phyloP scores from a whole-genome alignment of 2,797 vertebrate species.

The Intellagama lesueurii region DNA sequence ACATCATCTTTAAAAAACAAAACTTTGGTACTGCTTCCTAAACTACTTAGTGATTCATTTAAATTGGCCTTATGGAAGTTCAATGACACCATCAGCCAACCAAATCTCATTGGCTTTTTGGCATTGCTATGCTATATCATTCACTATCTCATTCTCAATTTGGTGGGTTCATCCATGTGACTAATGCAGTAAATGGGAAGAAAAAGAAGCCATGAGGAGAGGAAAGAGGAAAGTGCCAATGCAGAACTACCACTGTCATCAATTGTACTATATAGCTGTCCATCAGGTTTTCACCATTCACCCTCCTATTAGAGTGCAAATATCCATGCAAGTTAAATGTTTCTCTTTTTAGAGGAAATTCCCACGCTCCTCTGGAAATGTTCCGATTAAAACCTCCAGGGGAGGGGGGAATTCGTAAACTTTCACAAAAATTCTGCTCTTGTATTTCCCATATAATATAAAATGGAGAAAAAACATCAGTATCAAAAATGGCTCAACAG shows the following conservation, averaged over 20 bases:
- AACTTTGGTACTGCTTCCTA: neutral
- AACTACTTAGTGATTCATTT: neutral
- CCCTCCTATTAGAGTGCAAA: too few relatives aligned
- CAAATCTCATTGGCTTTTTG: neutral
- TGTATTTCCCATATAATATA: neutral
- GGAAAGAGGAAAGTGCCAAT: too few relatives aligned
- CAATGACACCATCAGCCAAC: neutral
- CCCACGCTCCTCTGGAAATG: neutral
- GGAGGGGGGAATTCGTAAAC: too few relatives aligned
- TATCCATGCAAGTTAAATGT: neutral
- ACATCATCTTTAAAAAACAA: neutral
- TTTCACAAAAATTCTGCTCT: neutral
- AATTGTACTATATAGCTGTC: too few relatives aligned
- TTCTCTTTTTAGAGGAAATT: neutral
- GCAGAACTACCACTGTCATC: too few relatives aligned
- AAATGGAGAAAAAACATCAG: neutral
- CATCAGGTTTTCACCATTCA: too few relatives aligned
- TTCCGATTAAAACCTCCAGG: neutral
- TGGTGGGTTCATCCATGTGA: neutral
- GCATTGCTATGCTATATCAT: neutral
- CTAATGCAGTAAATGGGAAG: neutral
- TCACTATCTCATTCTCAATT: neutral
- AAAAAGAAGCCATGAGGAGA: neutral
- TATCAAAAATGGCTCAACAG: neutral
- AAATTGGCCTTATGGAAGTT: neutral